phyloP scores from a whole-genome alignment of 2,797 vertebrate genomes.

The Microchirus variegatus region DNA sequence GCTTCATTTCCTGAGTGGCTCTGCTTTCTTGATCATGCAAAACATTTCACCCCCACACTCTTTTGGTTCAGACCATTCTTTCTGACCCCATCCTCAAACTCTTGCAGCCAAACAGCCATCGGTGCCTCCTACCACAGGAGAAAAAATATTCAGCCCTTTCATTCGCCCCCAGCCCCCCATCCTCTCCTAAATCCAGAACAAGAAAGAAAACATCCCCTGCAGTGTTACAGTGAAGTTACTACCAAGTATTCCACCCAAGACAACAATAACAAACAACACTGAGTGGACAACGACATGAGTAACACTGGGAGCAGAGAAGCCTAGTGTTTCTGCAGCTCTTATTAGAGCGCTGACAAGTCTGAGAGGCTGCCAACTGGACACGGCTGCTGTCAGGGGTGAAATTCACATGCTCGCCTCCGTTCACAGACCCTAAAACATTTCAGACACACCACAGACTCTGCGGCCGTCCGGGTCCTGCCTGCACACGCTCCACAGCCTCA shows the following conservation, averaged over 20 bases:
- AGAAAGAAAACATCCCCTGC: background rate
- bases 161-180: slow-evolving; percentile 1
- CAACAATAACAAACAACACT: slow-evolving; percentile 2
- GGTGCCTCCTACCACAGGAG: slow-evolving; percentile 13
- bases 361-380: background rate
- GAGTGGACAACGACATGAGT: background rate
- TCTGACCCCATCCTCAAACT: slow-evolving; percentile 2
- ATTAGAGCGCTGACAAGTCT: background rate
- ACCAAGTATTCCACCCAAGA: slow-evolving; percentile 19
- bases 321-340: background rate
- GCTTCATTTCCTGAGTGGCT: background rate
- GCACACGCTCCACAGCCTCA: background rate
- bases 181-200: slow-evolving; percentile 1
- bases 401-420: background rate
- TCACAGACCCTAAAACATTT: background rate
- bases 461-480: fast-evolving
- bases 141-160: slow-evolving; percentile 31
- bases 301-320: background rate
- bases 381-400: slow-evolving; percentile 2
- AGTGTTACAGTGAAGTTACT: slow-evolving; percentile 16
- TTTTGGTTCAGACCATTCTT: background rate
- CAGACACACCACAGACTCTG: background rate
- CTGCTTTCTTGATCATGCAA: slow-evolving; percentile 2
- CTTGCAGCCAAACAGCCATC: slow-evolving; percentile 4
- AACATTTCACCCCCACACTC: background rate